Conservation (phyloP, 2,797 vertebrate genomes). For the Nannoperca obscura region DNA sequence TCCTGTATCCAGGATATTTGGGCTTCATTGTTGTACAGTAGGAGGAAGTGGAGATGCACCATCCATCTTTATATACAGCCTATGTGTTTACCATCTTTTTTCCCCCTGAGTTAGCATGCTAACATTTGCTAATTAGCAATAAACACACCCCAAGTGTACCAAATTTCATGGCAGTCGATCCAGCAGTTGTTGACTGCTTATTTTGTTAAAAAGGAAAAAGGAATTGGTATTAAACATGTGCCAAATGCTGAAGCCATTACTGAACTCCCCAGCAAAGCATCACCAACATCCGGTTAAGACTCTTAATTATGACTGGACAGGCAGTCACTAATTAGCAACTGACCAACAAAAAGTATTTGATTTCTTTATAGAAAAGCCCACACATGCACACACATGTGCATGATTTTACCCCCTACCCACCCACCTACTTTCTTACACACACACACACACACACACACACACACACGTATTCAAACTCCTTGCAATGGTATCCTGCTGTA, state of each 20-base stretch:
- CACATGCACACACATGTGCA: slow-evolving; percentile 12
- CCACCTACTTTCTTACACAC: not conserved
- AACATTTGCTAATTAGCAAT: not conserved
- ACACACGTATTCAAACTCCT: not conserved
- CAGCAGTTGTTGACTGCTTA: not conserved
- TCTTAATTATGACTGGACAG: slow-evolving; percentile 49
- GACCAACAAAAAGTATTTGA: slow-evolving; percentile 30
- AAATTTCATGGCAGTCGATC: not conserved
- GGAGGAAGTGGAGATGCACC: too few species aligned
- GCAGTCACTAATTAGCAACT: slow-evolving; percentile 56
- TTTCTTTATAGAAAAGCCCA: slow-evolving; percentile 29
- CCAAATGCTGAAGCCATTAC: slow-evolving; percentile 44
- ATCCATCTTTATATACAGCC: too few species aligned
- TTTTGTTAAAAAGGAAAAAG: not conserved
- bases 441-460: slow-evolving; percentile 19
- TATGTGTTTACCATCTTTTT: too few species aligned
- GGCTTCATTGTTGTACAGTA: too few species aligned
- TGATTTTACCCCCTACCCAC: slow-evolving; percentile 24
- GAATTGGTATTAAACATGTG: not conserved
- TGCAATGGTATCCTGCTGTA: slow-evolving; percentile 23
- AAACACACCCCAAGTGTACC: not conserved
- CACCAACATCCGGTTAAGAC: slow-evolving; percentile 40
- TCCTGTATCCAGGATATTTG: too few species aligned
- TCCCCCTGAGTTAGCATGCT: not conserved
- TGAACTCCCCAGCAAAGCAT: slow-evolving; percentile 16